Percentiles rank a stretch among this genome's conserved stretches.
Evolutionary conservation across 2,888 invertebrate genomes (phyloP).

Genomic region (Halocaridina rubra): DNA sequence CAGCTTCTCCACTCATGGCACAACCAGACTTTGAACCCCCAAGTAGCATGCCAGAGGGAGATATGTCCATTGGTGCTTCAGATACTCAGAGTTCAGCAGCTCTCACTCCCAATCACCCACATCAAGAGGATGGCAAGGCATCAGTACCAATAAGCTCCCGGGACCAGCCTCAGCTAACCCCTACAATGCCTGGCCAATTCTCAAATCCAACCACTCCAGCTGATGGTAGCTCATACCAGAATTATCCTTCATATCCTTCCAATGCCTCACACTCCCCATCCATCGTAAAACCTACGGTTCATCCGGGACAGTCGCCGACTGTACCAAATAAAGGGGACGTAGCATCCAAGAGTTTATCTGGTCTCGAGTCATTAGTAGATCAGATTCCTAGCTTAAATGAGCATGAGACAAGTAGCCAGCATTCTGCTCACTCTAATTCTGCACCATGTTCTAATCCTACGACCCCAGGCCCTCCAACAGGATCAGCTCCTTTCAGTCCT

Average conservation of each 20-base stretch:
- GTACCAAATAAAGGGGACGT: slow-evolving; percentile 70
- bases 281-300: slow-evolving; percentile 52
- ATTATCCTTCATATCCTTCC: slow-evolving; percentile 60
- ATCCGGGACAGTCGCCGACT: slow-evolving; percentile 61
- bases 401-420: slow-evolving; percentile 56
- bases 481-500: slow-evolving; percentile 61
- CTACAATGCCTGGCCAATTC: slow-evolving; percentile 45
- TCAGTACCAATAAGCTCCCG: slow-evolving; percentile 28
- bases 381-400: slow-evolving; percentile 87
- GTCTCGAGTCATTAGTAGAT: slow-evolving; percentile 88
- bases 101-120: slow-evolving; percentile 46
- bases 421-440: slow-evolving; percentile 60
- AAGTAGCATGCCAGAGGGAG: slow-evolving; percentile 58
- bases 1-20: slow-evolving; percentile 58
- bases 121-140: slow-evolving; percentile 33
- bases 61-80: slow-evolving; percentile 39
- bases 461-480: slow-evolving; percentile 59
- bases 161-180: slow-evolving; percentile 46
- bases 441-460: slow-evolving; percentile 62
- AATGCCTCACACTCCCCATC: slow-evolving; percentile 58
- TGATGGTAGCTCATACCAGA: slow-evolving; percentile 57
- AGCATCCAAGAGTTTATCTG: slow-evolving; percentile 73
- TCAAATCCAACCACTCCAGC: slow-evolving; percentile 62
- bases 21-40: slow-evolving; percentile 63
- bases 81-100: slow-evolving; percentile 39